phyloP scores from a whole-genome alignment of 2,888 invertebrate genomes.

The Corbicula japonica region DNA sequence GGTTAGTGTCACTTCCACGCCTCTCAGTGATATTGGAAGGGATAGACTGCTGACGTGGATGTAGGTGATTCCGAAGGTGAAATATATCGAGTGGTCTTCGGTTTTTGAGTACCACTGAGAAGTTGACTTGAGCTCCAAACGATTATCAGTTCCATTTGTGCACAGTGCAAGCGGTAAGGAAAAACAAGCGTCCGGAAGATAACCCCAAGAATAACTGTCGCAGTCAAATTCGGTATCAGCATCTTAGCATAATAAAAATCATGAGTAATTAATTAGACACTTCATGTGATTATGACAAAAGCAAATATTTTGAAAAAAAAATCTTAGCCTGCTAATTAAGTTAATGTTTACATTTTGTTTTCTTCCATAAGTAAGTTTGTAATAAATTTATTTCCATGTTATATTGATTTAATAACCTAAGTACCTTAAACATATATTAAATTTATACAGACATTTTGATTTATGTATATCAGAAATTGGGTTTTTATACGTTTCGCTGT shows the following conservation, averaged over 20 bases:
- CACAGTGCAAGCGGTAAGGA: neutral
- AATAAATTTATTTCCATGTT: no score
- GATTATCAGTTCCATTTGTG: slow-evolving; percentile 7
- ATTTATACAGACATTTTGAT: no score
- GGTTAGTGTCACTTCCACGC: neutral
- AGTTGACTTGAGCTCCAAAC: slow-evolving; percentile 12
- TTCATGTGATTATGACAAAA: no score
- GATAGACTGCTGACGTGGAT: slow-evolving; percentile 16
- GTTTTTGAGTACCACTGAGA: slow-evolving; percentile 7
- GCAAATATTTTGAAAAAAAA: neutral
- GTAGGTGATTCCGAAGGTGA: slow-evolving; percentile 21
- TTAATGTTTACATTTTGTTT: no score
- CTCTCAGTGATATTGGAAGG: slow-evolving; percentile 20
- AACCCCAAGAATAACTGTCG: neutral
- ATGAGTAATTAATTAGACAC: no score
- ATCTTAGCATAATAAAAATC: no score
- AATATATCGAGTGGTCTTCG: neutral
- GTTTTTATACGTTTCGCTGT: no score
- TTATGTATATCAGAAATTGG: no score
- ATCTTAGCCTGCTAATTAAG: neutral
- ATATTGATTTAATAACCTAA: no score
- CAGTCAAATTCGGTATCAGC: slow-evolving; percentile 9
- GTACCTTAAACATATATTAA: no score
- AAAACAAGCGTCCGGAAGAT: slow-evolving; percentile 21
- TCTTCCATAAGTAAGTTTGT: no score